Evolutionary conservation across 2,797 vertebrate genomes (phyloP).

Genomic region (Premnoplex brunnescens): DNA sequence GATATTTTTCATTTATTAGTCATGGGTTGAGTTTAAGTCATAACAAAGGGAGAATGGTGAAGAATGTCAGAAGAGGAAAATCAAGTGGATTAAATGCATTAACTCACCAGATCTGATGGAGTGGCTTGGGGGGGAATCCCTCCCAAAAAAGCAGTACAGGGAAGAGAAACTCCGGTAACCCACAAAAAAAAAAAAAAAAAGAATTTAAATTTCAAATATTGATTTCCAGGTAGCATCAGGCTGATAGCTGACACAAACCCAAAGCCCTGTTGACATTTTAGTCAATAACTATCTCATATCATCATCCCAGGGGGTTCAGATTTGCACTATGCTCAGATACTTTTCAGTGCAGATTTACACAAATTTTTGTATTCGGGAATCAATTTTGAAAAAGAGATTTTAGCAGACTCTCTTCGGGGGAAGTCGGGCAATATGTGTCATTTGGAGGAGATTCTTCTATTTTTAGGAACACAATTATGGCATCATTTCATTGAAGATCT

Average conservation of each 20-base stretch:
- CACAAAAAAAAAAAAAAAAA: conserved; percentile 55
- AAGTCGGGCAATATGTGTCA: not conserved
- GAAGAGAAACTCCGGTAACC: conserved; percentile 60
- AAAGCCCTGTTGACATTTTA: conserved; percentile 56
- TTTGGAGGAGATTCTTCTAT: not conserved
- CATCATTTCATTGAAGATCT: not conserved
- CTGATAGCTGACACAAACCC: conserved; percentile 65
- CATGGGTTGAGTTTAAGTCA: not conserved
- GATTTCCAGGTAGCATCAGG: conserved; percentile 59
- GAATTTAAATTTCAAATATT: conserved; percentile 67
- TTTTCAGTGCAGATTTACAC: not conserved
- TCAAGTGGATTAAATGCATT: not conserved
- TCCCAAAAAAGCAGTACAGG: not conserved
- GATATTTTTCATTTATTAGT: not conserved
- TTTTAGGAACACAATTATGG: not conserved
- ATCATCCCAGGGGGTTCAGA: not conserved
- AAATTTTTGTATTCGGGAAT: not conserved
- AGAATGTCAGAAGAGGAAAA: not conserved
- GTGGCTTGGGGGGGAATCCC: not conserved
- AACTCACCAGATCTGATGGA: not conserved
- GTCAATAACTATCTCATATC: conserved; percentile 42
- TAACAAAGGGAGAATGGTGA: not conserved
- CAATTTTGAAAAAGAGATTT: not conserved
- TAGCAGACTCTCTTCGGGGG: not conserved
- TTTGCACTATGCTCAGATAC: not conserved